A percentile compares a stretch with the other conserved stretches of the same genome.
phyloP scores from a whole-genome alignment of 1,140 invertebrate genomes.

The Drosophila lowei region DNA sequence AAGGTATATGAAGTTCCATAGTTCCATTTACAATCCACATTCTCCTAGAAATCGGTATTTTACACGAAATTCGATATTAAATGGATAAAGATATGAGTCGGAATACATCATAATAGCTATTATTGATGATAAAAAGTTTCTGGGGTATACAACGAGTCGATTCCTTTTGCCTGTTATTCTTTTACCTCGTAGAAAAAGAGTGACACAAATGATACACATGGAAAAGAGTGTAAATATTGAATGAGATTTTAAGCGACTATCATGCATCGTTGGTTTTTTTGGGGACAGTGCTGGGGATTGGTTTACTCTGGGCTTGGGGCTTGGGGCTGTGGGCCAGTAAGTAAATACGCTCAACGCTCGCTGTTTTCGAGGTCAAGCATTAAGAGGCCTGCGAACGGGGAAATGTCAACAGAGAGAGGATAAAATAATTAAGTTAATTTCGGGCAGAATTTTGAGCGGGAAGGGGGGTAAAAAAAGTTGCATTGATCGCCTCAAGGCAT shows the following conservation, averaged over 20 bases:
- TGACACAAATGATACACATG: constrained; percentile 59
- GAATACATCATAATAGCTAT: too few species aligned
- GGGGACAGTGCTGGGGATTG: constrained; percentile 5
- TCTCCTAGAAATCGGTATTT: too few species aligned
- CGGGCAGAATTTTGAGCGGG: neutral
- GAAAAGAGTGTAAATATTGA: constrained; percentile 72
- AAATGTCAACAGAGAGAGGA: constrained; percentile 26
- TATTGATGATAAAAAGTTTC: too few species aligned
- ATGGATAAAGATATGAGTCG: too few species aligned
- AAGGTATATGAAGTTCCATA: too few species aligned
- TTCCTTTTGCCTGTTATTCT: too few species aligned
- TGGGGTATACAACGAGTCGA: too few species aligned
- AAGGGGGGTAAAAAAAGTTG: constrained; percentile 6
- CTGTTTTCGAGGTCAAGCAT: constrained; percentile 52
- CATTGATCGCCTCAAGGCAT: constrained; percentile 31
- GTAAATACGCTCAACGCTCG: constrained; percentile 38
- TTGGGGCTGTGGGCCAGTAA: constrained; percentile 17
- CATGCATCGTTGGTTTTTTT: constrained; percentile 56
- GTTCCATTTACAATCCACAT: neutral
- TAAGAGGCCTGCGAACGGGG: constrained; percentile 9
- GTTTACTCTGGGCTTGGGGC: constrained; percentile 25
- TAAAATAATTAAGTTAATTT: constrained; percentile 58
- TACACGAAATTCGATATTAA: too few species aligned
- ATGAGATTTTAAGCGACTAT: constrained; percentile 76
- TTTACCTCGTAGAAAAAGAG: constrained; percentile 1